Evolutionary conservation across 1,140 invertebrate genomes (phyloP).

Genomic region (Psix sp.): DNA sequence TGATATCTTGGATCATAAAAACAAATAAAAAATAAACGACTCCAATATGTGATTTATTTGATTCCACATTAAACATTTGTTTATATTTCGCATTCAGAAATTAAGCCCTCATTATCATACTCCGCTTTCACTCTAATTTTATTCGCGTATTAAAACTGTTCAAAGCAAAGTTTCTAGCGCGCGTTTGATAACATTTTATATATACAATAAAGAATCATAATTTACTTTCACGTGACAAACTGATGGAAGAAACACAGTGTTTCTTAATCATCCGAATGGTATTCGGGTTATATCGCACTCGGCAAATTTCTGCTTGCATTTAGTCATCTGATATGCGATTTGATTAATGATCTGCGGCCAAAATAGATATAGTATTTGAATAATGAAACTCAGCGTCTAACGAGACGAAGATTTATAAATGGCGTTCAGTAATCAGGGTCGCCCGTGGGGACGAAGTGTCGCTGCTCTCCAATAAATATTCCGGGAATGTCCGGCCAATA

Average conservation of each 20-base stretch:
- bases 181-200: no score
- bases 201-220: conserved; percentile 49
- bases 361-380: conserved; percentile 49
- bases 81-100: no score
- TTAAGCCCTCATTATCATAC: no score
- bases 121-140: no score
- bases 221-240: conserved; percentile 40
- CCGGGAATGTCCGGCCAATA: conserved; percentile 21
- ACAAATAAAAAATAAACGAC: no score
- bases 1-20: no score
- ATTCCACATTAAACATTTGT: no score
- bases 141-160: no score
- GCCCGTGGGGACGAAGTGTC: no score
- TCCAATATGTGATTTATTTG: no score
- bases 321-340: conserved; percentile 26
- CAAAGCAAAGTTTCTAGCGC: no score
- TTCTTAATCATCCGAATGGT: conserved; percentile 60
- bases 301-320: conserved; percentile 64
- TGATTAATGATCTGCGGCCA: conserved; percentile 59
- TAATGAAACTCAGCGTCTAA: conserved; percentile 57
- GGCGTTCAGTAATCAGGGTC: no score
- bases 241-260: conserved; percentile 36
- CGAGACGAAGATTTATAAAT: conserved; percentile 48
- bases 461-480: conserved; percentile 38
- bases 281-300: conserved; percentile 63